phyloP scores from a whole-genome alignment of 2,113 vertebrate genomes.

The Gadus macrocephalus region DNA sequence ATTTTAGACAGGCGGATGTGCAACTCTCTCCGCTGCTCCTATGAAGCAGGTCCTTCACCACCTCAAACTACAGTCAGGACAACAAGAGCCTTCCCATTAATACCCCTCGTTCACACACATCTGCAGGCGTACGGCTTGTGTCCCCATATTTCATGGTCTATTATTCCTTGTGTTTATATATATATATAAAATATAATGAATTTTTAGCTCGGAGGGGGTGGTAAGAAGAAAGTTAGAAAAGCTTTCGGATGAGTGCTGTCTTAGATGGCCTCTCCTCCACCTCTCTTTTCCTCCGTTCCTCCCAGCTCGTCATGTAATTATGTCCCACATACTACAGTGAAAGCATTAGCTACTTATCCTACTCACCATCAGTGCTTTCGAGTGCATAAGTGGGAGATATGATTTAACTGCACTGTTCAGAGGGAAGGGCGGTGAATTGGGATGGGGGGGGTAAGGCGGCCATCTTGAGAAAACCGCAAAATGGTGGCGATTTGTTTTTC shows the following conservation, averaged over 20 bases:
- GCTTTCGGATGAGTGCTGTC: constrained; percentile 45
- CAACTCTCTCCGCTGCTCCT: neutral
- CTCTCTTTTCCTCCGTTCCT: neutral
- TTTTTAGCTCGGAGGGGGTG: constrained; percentile 3
- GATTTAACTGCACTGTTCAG: neutral
- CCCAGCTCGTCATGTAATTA: neutral
- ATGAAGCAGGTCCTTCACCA: neutral
- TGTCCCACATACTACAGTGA: constrained; percentile 9
- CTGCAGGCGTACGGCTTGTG: neutral
- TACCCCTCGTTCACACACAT: constrained; percentile 4
- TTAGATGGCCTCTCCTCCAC: constrained; percentile 49
- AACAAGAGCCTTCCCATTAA: constrained; percentile 10
- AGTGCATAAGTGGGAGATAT: constrained; percentile 9
- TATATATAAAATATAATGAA: constrained; percentile 10
- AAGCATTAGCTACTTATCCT: constrained; percentile 18
- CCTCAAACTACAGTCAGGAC: constrained; percentile 9
- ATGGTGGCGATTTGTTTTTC: constrained; percentile 17
- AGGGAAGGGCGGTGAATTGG: neutral
- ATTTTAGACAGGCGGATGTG: neutral
- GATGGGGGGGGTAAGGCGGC: neutral
- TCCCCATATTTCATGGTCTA: neutral
- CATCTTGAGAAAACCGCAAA: constrained; percentile 31
- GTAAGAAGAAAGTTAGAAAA: constrained; percentile 2
- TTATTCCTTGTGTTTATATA: neutral
- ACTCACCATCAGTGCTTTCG: constrained; percentile 4